Evolutionary conservation across 2,888 invertebrate species (phyloP).

Genomic region (Mythimna vitellina): DNA sequence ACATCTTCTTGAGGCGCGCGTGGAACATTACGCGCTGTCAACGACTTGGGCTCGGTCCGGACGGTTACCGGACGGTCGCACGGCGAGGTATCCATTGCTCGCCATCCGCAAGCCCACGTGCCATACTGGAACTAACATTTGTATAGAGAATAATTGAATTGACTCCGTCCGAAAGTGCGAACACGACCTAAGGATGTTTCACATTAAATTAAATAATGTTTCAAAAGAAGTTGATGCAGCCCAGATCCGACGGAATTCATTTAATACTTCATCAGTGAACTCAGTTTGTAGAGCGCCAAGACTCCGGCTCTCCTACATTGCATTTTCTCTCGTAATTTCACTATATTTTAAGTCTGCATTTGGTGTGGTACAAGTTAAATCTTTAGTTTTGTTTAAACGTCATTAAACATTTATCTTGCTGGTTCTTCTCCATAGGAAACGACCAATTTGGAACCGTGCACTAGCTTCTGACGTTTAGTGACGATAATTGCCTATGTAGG

Average conservation of each 20-base stretch:
- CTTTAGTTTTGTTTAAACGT: neutral
- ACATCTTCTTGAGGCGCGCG: too few species aligned
- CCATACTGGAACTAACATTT: too few species aligned
- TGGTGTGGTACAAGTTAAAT: constrained; percentile 40
- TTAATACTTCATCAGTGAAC: constrained; percentile 63
- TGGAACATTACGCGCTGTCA: too few species aligned
- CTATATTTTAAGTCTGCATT: constrained; percentile 46
- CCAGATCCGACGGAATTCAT: constrained; percentile 59
- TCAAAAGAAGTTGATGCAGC: constrained; percentile 62
- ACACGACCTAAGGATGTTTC: constrained; percentile 39
- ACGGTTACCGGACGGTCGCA: too few species aligned
- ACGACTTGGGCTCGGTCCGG: too few species aligned
- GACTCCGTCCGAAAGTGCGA: constrained; percentile 1
- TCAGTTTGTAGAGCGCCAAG: constrained; percentile 57
- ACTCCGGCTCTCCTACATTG: constrained; percentile 51
- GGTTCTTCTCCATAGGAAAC: too few species aligned
- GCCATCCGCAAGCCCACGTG: too few species aligned
- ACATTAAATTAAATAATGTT: constrained; percentile 59
- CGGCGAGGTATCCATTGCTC: too few species aligned
- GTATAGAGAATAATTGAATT: neutral
- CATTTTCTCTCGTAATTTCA: constrained; percentile 57
- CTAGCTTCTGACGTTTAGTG: too few species aligned
- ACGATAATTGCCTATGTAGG: too few species aligned
- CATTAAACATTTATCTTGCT: too few species aligned
- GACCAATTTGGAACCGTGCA: too few species aligned